Percentiles rank a stretch among this genome's conserved stretches.
Evolutionary conservation across 1,140 invertebrate species (phyloP).

Genomic region (Procambarus virginalis): DNA sequence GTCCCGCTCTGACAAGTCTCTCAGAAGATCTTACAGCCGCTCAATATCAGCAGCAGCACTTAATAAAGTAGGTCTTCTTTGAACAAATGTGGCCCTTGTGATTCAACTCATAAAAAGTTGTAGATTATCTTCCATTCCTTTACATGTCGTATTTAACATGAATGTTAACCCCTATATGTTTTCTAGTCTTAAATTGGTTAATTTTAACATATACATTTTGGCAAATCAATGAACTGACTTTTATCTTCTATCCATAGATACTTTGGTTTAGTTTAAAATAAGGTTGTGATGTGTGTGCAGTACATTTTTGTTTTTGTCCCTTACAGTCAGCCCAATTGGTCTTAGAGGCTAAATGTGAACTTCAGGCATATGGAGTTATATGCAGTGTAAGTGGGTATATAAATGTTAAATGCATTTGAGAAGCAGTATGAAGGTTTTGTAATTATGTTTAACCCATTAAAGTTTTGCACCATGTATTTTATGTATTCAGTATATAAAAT

Average conservation of each 20-base stretch:
- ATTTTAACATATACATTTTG: background rate
- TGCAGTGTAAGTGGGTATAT: constrained; percentile 37
- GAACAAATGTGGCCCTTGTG: background rate
- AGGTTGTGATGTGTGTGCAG: background rate
- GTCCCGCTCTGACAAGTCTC: constrained; percentile 66
- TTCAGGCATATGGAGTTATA: background rate
- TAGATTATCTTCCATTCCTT: background rate
- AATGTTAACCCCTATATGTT: background rate
- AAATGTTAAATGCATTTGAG: background rate
- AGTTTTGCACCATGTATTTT: no score
- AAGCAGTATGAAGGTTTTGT: background rate
- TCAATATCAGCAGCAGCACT: constrained; percentile 62
- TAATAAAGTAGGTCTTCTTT: constrained; percentile 59
- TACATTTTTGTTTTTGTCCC: background rate
- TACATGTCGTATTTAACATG: background rate
- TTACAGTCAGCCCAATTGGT: constrained; percentile 51
- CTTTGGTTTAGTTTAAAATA: background rate
- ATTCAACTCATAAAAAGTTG: background rate
- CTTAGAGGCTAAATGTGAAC: constrained; percentile 36
- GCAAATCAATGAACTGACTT: background rate
- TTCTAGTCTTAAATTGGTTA: background rate
- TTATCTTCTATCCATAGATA: background rate
- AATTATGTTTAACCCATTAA: no score
- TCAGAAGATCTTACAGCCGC: constrained; percentile 65
- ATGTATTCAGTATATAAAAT: no score